Evolutionary conservation across 2,888 invertebrate genomes (phyloP).

Genomic region (Harmothoe impar): DNA sequence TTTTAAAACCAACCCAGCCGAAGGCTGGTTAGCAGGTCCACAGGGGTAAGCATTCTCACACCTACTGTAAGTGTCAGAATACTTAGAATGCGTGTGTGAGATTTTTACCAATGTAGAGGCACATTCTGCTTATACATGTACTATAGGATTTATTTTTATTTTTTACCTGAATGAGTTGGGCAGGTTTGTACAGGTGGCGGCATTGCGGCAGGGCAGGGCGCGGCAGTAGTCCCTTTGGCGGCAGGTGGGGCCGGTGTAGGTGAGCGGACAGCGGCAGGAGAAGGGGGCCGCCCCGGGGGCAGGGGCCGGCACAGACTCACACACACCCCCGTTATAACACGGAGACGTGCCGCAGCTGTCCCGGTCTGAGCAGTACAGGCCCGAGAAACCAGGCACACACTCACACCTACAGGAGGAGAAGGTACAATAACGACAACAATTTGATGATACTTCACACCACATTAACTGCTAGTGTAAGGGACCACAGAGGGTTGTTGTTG

Average conservation of each 20-base stretch:
- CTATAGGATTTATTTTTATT: too few species aligned
- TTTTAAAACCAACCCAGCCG: too few species aligned
- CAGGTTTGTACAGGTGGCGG: conserved; percentile 62
- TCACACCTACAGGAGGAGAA: conserved; percentile 64
- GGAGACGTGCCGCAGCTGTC: conserved; percentile 66
- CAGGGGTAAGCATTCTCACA: too few species aligned
- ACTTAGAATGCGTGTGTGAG: too few species aligned
- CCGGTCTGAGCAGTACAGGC: conserved; percentile 58
- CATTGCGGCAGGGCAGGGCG: conserved; percentile 59
- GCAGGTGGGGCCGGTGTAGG: conserved; percentile 68
- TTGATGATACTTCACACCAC: too few species aligned
- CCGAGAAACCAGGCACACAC: conserved; percentile 66
- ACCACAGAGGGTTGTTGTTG: too few species aligned
- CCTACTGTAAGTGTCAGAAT: too few species aligned
- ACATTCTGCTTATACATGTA: too few species aligned
- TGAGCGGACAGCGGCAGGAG: conserved; percentile 65
- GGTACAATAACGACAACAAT: neutral
- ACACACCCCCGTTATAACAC: conserved; percentile 66
- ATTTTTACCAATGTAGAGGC: too few species aligned
- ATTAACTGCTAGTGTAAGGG: too few species aligned
- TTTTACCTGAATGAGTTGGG: conserved; percentile 59
- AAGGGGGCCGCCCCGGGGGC: conserved; percentile 60
- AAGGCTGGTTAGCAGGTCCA: too few species aligned
- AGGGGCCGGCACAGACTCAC: conserved; percentile 59
- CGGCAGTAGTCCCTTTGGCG: conserved; percentile 64